A percentile compares a stretch with the other conserved stretches of the same genome.
Conservation (phyloP, 2,797 vertebrate genomes). For the Aeoliscus strigatus region DNA sequence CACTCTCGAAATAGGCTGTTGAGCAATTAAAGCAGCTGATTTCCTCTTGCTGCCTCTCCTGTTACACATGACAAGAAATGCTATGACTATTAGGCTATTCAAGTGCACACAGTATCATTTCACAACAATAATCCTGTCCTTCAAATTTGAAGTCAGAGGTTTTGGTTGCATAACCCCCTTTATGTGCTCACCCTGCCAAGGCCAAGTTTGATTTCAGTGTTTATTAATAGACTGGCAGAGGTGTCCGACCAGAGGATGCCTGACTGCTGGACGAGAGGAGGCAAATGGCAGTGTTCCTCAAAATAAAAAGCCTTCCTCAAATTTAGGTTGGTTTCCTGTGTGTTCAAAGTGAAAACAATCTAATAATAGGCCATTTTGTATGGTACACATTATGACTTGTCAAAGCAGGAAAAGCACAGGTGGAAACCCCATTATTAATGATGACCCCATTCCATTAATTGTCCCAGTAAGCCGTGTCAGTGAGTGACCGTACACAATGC, state of each 20-base stretch:
- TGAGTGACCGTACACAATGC: too few species aligned
- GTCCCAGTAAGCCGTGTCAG: too few species aligned
- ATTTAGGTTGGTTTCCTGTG: too few species aligned
- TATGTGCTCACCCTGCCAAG: slow-evolving; percentile 33
- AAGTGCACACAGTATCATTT: too few species aligned
- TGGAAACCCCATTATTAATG: too few species aligned
- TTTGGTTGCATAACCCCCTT: slow-evolving; percentile 50
- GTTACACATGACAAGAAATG: slow-evolving; percentile 24
- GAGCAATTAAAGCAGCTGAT: slow-evolving; percentile 47
- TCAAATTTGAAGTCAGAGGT: slow-evolving; percentile 43
- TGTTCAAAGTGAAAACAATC: too few species aligned
- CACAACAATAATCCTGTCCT: too few species aligned
- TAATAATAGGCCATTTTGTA: too few species aligned
- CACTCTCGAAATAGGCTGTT: slow-evolving; percentile 46
- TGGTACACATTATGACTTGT: too few species aligned
- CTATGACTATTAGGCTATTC: background rate
- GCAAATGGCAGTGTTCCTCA: background rate
- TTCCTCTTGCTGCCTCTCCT: slow-evolving; percentile 30
- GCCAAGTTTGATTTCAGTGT: slow-evolving; percentile 51
- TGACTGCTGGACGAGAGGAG: slow-evolving; percentile 12
- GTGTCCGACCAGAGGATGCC: slow-evolving; percentile 28
- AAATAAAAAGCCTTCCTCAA: too few species aligned
- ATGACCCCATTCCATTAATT: too few species aligned
- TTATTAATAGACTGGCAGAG: slow-evolving; percentile 62
- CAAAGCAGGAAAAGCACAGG: too few species aligned